These are phyloP conservation scores for Nomada ferruginata DNA, from an alignment of 2,888 invertebrate species.

Conservation along the genomic window DNA sequence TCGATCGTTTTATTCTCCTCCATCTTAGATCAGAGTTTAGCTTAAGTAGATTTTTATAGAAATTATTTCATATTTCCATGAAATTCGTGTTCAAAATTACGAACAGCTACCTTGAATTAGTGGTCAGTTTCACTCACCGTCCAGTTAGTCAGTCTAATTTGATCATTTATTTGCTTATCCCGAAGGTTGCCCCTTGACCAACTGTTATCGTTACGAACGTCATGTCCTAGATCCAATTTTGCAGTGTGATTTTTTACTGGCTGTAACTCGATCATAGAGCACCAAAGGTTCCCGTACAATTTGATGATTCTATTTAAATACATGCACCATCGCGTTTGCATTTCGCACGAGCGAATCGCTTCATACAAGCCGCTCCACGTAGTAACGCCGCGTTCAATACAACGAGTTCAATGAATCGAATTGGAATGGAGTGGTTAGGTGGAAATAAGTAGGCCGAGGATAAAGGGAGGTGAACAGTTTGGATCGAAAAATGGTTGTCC, in stretches of 20 bases:
- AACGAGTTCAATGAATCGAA: conserved; percentile 23
- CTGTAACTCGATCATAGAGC: conserved; percentile 14
- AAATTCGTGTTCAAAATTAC: too few relatives aligned
- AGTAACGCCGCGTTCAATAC: conserved; percentile 4
- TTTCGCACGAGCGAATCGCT: conserved; percentile 2
- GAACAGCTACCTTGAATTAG: too few relatives aligned
- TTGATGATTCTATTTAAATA: conserved; percentile 46
- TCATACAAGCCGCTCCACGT: conserved; percentile 27
- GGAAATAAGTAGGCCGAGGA: conserved; percentile 20
- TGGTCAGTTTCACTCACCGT: too few relatives aligned
- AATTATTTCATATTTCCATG: background rate
- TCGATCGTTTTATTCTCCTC: background rate
- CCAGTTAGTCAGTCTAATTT: too few relatives aligned
- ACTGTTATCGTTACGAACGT: conserved; percentile 30
- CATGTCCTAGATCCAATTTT: conserved; percentile 40
- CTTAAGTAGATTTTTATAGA: background rate
- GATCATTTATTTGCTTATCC: conserved; percentile 29
- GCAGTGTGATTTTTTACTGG: conserved; percentile 19
- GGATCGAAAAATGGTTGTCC: conserved; percentile 9
- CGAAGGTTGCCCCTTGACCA: conserved; percentile 35
- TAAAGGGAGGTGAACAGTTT: conserved; percentile 5
- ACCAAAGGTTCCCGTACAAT: conserved; percentile 24
- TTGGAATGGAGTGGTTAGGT: conserved; percentile 21
- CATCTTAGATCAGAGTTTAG: background rate
- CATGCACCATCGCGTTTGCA: conserved; percentile 23